These are phyloP conservation scores for Pontoporia blainvillei DNA, from an alignment of 2,113 vertebrate genomes.

Conservation along the genomic window DNA sequence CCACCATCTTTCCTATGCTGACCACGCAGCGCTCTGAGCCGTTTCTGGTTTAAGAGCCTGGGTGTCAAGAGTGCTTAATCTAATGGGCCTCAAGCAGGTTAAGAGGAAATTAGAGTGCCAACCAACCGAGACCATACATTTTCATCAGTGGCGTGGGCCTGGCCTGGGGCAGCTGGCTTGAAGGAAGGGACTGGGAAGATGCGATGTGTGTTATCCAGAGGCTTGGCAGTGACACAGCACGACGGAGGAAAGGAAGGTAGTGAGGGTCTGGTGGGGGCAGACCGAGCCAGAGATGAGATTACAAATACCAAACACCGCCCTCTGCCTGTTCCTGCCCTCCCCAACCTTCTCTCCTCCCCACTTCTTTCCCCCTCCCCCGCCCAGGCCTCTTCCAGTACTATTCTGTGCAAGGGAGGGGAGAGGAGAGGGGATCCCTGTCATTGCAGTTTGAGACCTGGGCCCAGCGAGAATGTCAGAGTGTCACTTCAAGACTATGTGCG, in stretches of 20 bases:
- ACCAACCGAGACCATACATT: background rate
- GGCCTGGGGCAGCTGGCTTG: background rate
- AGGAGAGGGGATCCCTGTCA: background rate
- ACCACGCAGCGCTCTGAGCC: background rate
- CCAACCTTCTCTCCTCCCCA: fast-evolving
- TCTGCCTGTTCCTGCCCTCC: background rate
- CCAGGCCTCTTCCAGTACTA: background rate
- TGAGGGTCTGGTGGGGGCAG: background rate
- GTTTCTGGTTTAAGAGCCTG: background rate
- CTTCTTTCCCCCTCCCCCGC: background rate
- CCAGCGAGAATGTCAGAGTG: fast-evolving
- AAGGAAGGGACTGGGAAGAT: background rate
- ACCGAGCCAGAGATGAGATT: fast-evolving
- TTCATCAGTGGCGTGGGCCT: background rate
- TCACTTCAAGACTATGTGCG: background rate
- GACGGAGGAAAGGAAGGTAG: no score
- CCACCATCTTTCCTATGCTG: background rate
- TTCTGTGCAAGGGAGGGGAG: background rate
- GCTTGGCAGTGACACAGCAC: background rate
- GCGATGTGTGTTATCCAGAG: background rate
- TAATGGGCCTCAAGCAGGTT: background rate
- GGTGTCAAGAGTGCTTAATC: slow-evolving; percentile 38
- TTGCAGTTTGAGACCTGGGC: background rate
- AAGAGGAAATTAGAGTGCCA: slow-evolving; percentile 29
- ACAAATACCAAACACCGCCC: fast-evolving